Evolutionary conservation across 2,113 vertebrate genomes (phyloP).

Genomic region (Seriola rivoliana): DNA sequence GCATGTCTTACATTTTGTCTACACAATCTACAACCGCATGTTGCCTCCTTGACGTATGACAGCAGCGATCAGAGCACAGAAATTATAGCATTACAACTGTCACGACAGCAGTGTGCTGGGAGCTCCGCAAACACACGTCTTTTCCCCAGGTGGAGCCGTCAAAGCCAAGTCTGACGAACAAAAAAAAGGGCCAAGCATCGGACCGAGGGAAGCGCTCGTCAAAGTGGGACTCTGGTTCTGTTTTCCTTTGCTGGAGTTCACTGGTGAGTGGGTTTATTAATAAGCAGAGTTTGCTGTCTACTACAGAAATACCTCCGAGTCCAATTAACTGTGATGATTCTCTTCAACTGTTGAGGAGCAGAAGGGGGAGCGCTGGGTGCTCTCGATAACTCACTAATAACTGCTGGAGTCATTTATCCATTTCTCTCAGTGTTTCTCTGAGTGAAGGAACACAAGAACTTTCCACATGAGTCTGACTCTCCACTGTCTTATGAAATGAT

Average conservation of each 20-base stretch:
- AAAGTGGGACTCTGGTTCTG: constrained; percentile 28
- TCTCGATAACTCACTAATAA: constrained; percentile 50
- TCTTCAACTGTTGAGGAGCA: constrained; percentile 50
- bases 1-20: constrained; percentile 49
- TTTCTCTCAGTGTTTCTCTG: constrained; percentile 23
- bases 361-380: constrained; percentile 32
- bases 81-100: constrained; percentile 57
- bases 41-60: constrained; percentile 59
- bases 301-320: constrained; percentile 68
- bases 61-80: constrained; percentile 62
- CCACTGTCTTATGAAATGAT: neutral
- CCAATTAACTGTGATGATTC: constrained; percentile 78
- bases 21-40: constrained; percentile 47
- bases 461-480: neutral
- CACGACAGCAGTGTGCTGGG: constrained; percentile 34
- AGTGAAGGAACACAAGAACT: constrained; percentile 13
- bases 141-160: constrained; percentile 71
- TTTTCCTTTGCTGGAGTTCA: constrained; percentile 56
- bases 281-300: constrained; percentile 44
- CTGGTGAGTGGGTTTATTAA: constrained; percentile 57
- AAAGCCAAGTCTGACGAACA: constrained; percentile 56
- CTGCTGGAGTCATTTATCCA: constrained; percentile 23
- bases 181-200: constrained; percentile 50
- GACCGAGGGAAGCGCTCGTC: constrained; percentile 48
- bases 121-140: constrained; percentile 32